A percentile compares a stretch with the other conserved stretches of the same genome.
These are phyloP conservation scores for Neomonachus schauinslandi DNA, from an alignment of 2,113 vertebrate genomes.

Conservation along the genomic window DNA sequence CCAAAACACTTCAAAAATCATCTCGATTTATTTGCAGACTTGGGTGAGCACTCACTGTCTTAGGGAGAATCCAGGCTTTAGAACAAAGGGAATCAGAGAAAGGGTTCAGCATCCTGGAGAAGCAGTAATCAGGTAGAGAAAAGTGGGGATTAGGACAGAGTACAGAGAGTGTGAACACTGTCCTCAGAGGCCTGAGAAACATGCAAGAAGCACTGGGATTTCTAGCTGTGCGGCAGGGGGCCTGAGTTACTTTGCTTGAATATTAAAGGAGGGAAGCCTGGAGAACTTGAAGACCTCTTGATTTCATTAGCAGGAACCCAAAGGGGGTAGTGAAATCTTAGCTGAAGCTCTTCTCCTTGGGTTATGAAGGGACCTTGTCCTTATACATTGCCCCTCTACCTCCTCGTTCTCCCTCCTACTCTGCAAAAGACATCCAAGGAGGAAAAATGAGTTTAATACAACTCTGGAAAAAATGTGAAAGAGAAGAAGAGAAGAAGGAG, in stretches of 20 bases:
- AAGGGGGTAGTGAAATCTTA: neutral
- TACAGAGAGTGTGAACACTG: neutral
- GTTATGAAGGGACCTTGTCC: neutral
- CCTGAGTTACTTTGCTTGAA: neutral
- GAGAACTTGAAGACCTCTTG: neutral
- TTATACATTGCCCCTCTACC: neutral
- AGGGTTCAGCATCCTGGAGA: neutral
- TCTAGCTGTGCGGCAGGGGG: neutral
- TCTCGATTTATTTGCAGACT: neutral
- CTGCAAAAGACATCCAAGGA: neutral
- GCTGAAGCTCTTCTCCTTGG: neutral
- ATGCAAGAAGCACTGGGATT: neutral
- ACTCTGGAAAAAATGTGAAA: neutral
- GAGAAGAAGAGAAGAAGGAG: neutral
- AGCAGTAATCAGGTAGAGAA: neutral
- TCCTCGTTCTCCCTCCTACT: neutral
- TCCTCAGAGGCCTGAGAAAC: neutral
- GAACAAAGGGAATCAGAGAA: neutral
- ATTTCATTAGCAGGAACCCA: neutral
- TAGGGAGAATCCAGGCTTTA: neutral
- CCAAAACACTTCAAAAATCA: neutral
- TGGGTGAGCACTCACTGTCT: neutral
- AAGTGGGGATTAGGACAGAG: neutral
- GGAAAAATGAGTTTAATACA: neutral
- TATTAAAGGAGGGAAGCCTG: neutral